These are phyloP conservation scores for Sebastes itinus DNA, from an alignment of 2,797 vertebrate genomes.

Conservation along the genomic window DNA sequence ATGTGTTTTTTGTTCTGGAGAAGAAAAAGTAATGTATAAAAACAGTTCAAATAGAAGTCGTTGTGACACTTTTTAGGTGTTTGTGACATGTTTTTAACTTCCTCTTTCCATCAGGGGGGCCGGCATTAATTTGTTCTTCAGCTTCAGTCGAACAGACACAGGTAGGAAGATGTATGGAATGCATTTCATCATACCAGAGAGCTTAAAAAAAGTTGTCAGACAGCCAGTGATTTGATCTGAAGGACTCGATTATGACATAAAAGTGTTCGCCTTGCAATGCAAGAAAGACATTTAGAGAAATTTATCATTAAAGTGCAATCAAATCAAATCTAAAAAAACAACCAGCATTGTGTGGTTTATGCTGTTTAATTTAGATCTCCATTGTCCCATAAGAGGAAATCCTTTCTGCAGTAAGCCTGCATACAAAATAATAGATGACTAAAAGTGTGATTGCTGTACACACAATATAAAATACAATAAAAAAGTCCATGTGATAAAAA, in stretches of 20 bases:
- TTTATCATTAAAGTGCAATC: not conserved
- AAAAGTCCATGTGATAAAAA: too few relatives aligned
- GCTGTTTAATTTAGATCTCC: not conserved
- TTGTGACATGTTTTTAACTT: constrained; percentile 25
- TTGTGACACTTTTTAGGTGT: not conserved
- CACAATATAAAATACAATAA: not conserved
- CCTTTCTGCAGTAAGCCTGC: not conserved
- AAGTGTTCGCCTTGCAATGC: not conserved
- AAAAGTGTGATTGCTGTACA: not conserved
- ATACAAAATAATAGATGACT: not conserved
- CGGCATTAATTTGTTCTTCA: constrained; percentile 81
- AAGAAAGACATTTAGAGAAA: not conserved
- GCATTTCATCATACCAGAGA: not conserved
- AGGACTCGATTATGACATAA: too few relatives aligned
- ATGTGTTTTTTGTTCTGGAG: not conserved
- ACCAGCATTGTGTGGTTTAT: not conserved
- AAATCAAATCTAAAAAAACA: not conserved
- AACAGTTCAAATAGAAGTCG: not conserved
- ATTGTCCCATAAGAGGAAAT: not conserved
- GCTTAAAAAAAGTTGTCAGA: not conserved
- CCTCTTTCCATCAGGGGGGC: constrained; percentile 76
- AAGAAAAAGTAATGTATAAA: not conserved
- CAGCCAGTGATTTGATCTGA: too few relatives aligned
- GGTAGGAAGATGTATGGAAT: constrained; percentile 54
- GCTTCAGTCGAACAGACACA: constrained; percentile 75